phyloP scores from a whole-genome alignment of 2,113 vertebrate genomes.

The Raja brachyura region DNA sequence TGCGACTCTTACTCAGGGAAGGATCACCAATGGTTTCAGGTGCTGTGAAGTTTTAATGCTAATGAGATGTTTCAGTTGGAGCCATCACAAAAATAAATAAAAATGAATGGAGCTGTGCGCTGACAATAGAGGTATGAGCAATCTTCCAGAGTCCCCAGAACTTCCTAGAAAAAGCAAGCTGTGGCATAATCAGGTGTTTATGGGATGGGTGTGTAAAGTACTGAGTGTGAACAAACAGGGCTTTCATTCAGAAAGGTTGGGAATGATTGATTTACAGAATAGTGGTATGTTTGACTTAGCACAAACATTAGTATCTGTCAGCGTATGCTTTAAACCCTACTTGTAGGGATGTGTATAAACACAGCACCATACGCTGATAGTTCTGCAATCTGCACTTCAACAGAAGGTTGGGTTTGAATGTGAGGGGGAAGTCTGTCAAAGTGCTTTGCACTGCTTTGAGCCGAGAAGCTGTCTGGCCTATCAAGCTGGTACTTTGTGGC shows the following conservation, averaged over 20 bases:
- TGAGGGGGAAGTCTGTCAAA: constrained; percentile 35
- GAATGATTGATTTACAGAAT: not conserved
- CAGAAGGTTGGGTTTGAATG: constrained; percentile 35
- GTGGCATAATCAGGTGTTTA: too few relatives aligned
- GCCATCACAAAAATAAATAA: too few relatives aligned
- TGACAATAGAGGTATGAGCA: too few relatives aligned
- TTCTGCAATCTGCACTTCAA: constrained; percentile 21
- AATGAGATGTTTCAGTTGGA: too few relatives aligned
- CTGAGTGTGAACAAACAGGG: too few relatives aligned
- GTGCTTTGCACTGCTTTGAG: constrained; percentile 27
- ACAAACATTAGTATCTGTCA: constrained; percentile 2
- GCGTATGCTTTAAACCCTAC: not conserved
- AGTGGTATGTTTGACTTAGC: not conserved
- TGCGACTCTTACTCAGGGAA: too few relatives aligned
- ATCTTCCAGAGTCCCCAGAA: too few relatives aligned
- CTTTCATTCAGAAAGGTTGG: too few relatives aligned
- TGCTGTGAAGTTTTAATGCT: too few relatives aligned
- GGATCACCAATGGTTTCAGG: not conserved
- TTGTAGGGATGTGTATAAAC: not conserved
- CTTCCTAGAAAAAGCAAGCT: too few relatives aligned
- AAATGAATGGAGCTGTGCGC: too few relatives aligned
- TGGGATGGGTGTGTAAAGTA: too few relatives aligned
- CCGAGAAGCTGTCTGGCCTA: constrained; percentile 4
- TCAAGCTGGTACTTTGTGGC: constrained; percentile 29
- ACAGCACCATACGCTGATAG: constrained; percentile 26